Base-by-base conservation (phyloP, 2,113 vertebrate species). In the Bos indicus region DNA sequence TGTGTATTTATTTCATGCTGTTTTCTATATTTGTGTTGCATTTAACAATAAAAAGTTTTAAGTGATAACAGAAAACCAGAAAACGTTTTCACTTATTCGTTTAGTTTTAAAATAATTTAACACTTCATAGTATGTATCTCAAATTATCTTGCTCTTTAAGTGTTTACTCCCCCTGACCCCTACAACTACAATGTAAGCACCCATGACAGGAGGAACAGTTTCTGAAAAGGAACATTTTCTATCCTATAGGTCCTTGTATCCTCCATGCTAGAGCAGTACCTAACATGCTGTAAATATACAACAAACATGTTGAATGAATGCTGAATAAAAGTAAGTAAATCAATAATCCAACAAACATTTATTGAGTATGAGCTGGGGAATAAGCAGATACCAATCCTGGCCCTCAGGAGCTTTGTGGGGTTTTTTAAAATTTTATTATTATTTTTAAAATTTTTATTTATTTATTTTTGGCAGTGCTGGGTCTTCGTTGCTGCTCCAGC, bases 91-190 rank as follows among this genome's bases (percentile, higher is more conserved):
- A 87, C 40, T 33, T 28, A 64, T 60, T 48, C 30, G 2, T 78
- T 48, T 90, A 23, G 43, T 48, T n/a, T 95, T 82, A n/a, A 82
- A 82, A 81, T 56, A 84, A 88, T 56, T 52, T 71, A 71, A 3
- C 19, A 40, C n/a, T 40, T 40, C n/a, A 36, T 71, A 40, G 67
- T 12, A 21, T 36, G n/a, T 36, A 40, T 71, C n/a, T 12, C 19
- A 71, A 12, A 71, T 71, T 71, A 71, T 40, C 67, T 71, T 71
- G n/a, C 23, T 71, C 10, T 40, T 36, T 23, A 36, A 40, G n/a
- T 71, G 67, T 71, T 71, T 71, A 71, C n/a, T 40, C 67, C n/a
- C n/a, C 19, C 19, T 36, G n/a, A 71, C 4, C 19, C 67, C 67
- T 10, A 40, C 64, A 36, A 71, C 67, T 71, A 71, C 17, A 71